Base-by-base conservation (phyloP, 2,113 vertebrate genomes). In the Xenus cinereus region DNA sequence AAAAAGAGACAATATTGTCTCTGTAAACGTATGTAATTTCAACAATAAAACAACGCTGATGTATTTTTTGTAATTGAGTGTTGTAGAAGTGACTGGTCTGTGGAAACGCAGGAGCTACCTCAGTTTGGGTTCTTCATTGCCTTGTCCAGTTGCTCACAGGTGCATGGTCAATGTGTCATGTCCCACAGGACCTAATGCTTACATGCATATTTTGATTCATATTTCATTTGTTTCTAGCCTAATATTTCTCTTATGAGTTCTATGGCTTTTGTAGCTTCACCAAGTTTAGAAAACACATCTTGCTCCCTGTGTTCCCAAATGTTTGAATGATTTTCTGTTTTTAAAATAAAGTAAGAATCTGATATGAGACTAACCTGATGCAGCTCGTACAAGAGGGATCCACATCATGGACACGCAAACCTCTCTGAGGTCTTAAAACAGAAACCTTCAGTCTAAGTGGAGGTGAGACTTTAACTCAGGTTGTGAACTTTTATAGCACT, bases 141-240 rank as follows among this genome's bases (percentile, higher is more conserved):
- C 16, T 9, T 17, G 7, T 21, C 22, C 1, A 0, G 15, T 56
- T 76, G 19, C 12, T 69, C 7, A 6, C 37, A 39, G 37, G 32
- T 79, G 15, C 9, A 5, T 4, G 21, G 41, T 13, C 6, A 5
- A 6, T 7, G 18, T 24, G 48, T 6, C 9, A 0, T 4, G 3
- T 37, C 20, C n/a, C 16, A 28, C 4, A 3, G 39, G 16, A n/a
- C 69, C 26, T 33, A 22, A 9, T 68, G 9, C 43, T 90, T 76
- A 7, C 6, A 19, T 19, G 21, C 5, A 27, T 27, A 8, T 24
- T 56, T 32, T 5, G 11, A 32, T 75, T 82, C 5, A 11, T 37
- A 56, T 48, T 80, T 79, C 7, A 12, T 78, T 82, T 82, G 5
- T 75, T 83, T n/a, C 33, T 73, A 43, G 18, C 22, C 26, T 69